A percentile compares a stretch with the other conserved stretches of the same genome.
phyloP scores from a whole-genome alignment of 2,888 invertebrate species.

The Mythimna albipuncta region DNA sequence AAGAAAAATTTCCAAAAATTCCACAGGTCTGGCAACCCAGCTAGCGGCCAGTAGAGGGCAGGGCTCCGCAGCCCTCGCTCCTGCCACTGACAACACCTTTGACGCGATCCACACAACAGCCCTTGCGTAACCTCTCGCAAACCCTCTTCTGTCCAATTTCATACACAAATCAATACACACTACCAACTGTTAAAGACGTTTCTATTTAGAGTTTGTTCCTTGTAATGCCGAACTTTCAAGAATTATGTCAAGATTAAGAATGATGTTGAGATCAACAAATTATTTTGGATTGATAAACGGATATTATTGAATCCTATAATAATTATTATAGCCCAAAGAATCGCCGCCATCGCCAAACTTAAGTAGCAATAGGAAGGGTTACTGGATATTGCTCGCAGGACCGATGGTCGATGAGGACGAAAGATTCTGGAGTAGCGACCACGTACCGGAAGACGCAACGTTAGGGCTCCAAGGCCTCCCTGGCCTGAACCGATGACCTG shows the following conservation, averaged over 20 bases:
- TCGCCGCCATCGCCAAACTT: too few species aligned
- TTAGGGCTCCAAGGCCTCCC: too few species aligned
- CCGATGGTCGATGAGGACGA: too few species aligned
- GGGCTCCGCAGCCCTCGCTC: conserved; percentile 81
- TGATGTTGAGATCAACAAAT: not conserved
- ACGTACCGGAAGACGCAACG: too few species aligned
- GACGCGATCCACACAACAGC: conserved; percentile 79
- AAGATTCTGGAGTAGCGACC: too few species aligned
- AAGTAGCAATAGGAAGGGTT: too few species aligned
- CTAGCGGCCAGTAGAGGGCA: conserved; percentile 71
- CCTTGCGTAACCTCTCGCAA: conserved; percentile 82
- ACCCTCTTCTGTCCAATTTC: conserved; percentile 80
- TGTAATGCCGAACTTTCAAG: conserved; percentile 13
- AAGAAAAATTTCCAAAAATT: conserved; percentile 8
- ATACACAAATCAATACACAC: conserved; percentile 78
- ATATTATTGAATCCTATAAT: too few species aligned
- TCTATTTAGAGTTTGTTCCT: conserved; percentile 70
- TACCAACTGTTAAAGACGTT: conserved; percentile 70
- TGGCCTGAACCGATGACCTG: too few species aligned
- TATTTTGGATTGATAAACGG: not conserved
- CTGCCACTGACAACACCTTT: conserved; percentile 86
- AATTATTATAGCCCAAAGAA: too few species aligned
- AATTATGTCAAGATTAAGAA: not conserved
- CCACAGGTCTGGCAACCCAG: conserved; percentile 51
- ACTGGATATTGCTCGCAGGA: too few species aligned